Base-by-base conservation (phyloP, 2,797 vertebrate species). In the Mycteria americana region DNA sequence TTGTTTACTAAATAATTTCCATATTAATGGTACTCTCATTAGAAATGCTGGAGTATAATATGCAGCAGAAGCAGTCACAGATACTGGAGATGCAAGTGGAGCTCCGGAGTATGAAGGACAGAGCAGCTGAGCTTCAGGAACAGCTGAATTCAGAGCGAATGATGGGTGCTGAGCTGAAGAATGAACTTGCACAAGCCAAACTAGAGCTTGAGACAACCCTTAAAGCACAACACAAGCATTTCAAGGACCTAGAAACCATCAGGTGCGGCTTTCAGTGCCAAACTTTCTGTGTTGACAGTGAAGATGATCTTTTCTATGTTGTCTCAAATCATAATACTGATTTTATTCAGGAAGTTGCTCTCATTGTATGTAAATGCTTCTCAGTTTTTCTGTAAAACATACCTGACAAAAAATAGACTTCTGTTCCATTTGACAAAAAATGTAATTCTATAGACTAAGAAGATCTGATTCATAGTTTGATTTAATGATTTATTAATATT, bases 211-310 rank as follows among this genome's bases (percentile, higher is more conserved):
- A 99, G 97, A 98, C 98, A 18, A 98, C 98, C 7, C 98, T 99
- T 19, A 99, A 98, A 96, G 98, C 98, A 67, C 99, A 99, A 85
- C 99, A 99, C 95, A 99, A 99, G 97, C 99, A 99, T 97, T 98
- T 99, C 79, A 99, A 98, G 96, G 99, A 99, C 77, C 95, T 99
- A 54, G 99, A 99, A 97, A 97, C 98, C 8, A 99, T 99, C 97
- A 99, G 99, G 99, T 98, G 25, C 11, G 10, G 6, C 51, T 96
- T 92, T 84, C n/a, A 56, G 8, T 57, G 51, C 17, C 68, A 35
- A 13, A 48, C 17, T 92, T 63, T 19, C 51, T 79, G 14, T 72
- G 25, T 50, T 83, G n/a, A 37, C 48, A 35, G 12, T 57, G 60
- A 67, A 82, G 39, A 72, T 56, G 33, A 60, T 83, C 21, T 76